Conservation (phyloP, 1,140 invertebrate species). For the Nasonia vitripennis region DNA sequence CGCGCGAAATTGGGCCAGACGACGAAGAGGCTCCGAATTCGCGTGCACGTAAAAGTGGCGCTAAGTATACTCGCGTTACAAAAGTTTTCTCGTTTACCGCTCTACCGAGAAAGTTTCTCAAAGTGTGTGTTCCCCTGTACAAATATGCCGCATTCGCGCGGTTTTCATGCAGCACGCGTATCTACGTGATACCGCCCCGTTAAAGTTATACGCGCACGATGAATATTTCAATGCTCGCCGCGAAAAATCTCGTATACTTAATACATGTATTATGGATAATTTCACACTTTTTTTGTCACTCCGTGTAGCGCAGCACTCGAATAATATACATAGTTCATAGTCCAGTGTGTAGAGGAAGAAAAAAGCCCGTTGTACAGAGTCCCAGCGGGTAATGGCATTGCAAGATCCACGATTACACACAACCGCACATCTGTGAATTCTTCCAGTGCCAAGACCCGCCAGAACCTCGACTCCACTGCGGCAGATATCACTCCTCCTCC, state of each 20-base stretch:
- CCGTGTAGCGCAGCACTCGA: background rate
- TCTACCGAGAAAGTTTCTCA: too few species aligned
- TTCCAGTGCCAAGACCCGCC: constrained; percentile 76
- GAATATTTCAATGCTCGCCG: background rate
- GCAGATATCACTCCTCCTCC: background rate
- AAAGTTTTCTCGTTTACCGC: constrained; percentile 37
- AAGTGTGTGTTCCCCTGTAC: too few species aligned
- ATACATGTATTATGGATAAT: background rate
- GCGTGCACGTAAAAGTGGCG: background rate
- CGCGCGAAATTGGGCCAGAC: background rate
- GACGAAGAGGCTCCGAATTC: too few species aligned
- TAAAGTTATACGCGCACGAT: too few species aligned
- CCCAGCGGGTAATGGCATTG: constrained; percentile 76
- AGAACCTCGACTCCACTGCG: constrained; percentile 58
- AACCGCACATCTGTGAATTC: constrained; percentile 75
- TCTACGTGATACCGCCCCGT: too few species aligned
- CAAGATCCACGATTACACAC: constrained; percentile 76
- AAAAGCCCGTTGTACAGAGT: background rate
- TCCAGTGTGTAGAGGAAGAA: constrained; percentile 29
- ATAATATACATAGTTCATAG: background rate
- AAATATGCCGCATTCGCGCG: too few species aligned
- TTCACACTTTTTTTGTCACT: background rate
- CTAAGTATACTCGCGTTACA: background rate
- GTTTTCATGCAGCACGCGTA: too few species aligned
- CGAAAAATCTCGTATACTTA: background rate